Evolutionary conservation across 2,888 invertebrate species (phyloP), one percentile per base, ranked within the genome.

Genomic region (Latrodectus hesperus): DNA sequence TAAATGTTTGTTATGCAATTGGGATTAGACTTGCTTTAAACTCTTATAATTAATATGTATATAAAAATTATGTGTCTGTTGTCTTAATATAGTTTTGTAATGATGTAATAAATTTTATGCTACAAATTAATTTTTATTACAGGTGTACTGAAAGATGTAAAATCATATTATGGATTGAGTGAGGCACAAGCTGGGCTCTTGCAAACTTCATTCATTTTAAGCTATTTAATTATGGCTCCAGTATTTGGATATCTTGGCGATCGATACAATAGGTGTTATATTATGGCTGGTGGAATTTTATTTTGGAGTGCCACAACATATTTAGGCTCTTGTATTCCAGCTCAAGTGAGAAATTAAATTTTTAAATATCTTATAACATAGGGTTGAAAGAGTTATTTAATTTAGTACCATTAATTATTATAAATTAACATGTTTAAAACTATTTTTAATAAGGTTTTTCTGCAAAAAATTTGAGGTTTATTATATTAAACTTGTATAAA

Each of bases 211-310:
- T 99, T 99, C 92, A 97, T 99, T 85, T 93, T 98, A 88, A 97
- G 97, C 86, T 99, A 99, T 93, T 99, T 99, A 99, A 93, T 98
- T 81, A 98, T 97, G 92, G 99, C 99, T 0, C 99, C 99, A 0
- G 92, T 99, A 75, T 99, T 99, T 93, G 99, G 99, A 14, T 99
- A 98, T 93, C 93, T 99, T 88, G 99, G 99, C 0, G 99, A 99
- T 93, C 94, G 99, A 88, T 97, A 98, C 93, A 98, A 96, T 90
- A 94, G 99, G 87, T 96, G 96, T 91, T 93, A 94, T 91, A 96
- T 99, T 90, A 99, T 99, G 97, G 96, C 96, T 0, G 94, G 94
- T 87, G 99, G 99, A 10, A 97, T 99, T 71, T 94, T 95, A 71
- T 93, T 99, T 22, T 99, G 99, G 99, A 95, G 98, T 91, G 91